Conservation (phyloP, 2,888 invertebrate genomes). For the Brenthis hecate region DNA sequence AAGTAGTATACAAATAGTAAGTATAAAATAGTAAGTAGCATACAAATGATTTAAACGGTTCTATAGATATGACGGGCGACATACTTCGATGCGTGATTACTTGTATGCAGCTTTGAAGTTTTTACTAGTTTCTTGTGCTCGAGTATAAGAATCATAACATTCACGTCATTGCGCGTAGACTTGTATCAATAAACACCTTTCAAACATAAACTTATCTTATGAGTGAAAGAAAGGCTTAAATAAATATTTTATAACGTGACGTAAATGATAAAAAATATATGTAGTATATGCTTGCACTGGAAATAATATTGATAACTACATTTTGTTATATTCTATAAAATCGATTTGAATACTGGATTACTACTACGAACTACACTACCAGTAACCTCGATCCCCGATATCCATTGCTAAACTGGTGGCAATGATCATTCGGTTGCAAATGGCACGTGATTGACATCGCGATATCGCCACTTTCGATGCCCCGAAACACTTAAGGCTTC, state of each 20-base stretch:
- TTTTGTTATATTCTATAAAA: no score
- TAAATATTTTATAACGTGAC: not conserved
- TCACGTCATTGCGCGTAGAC: constrained; percentile 4
- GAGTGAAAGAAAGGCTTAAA: no score
- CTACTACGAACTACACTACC: not conserved
- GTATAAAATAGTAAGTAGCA: no score
- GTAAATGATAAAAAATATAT: not conserved
- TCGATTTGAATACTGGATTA: not conserved
- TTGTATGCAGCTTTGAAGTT: constrained; percentile 1
- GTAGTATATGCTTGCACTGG: no score
- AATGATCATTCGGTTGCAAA: constrained; percentile 29
- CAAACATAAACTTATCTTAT: constrained; percentile 6
- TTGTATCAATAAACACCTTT: constrained; percentile 15
- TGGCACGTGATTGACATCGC: constrained; percentile 35
- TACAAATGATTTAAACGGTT: constrained; percentile 55
- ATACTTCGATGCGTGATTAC: constrained; percentile 5
- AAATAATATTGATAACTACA: no score
- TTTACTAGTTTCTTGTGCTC: not conserved
- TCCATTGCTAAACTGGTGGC: constrained; percentile 30
- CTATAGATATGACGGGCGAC: constrained; percentile 20
- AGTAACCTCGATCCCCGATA: constrained; percentile 25
- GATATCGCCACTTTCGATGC: constrained; percentile 34
- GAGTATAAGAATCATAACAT: not conserved
- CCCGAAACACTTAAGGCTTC: constrained; percentile 27
- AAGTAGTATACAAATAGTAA: no score